phyloP scores from a whole-genome alignment of 2,888 invertebrate species.

The Cheilosia vulpina region DNA sequence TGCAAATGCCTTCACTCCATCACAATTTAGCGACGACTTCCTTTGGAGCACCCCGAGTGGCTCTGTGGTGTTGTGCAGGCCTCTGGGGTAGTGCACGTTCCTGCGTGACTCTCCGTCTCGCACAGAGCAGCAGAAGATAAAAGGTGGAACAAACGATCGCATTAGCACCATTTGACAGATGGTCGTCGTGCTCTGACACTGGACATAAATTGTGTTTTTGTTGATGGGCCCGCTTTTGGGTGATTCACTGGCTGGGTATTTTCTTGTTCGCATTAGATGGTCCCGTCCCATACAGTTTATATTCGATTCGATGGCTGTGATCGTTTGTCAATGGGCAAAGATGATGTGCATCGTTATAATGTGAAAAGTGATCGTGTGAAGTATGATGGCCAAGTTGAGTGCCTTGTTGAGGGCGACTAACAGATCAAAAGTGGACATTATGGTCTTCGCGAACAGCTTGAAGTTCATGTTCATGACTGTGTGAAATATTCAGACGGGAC shows the following conservation, averaged over 20 bases:
- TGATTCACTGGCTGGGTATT: slow-evolving; percentile 54
- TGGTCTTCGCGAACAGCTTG: slow-evolving; percentile 14
- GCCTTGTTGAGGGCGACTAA: background rate
- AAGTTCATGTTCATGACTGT: slow-evolving; percentile 36
- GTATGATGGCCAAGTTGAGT: slow-evolving; percentile 32
- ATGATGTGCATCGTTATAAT: slow-evolving; percentile 25
- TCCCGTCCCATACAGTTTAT: slow-evolving; percentile 42
- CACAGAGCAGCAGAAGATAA: slow-evolving; percentile 48
- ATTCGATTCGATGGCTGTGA: slow-evolving; percentile 50
- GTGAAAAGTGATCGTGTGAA: slow-evolving; percentile 53
- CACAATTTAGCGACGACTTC: slow-evolving; percentile 74
- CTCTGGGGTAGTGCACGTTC: slow-evolving; percentile 59
- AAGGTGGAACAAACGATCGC: slow-evolving; percentile 75
- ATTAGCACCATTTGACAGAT: slow-evolving; percentile 75
- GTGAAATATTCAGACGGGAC: background rate
- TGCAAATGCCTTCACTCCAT: slow-evolving; percentile 71
- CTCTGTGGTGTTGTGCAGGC: slow-evolving; percentile 20
- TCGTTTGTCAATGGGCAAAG: slow-evolving; percentile 61
- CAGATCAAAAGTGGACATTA: slow-evolving; percentile 13
- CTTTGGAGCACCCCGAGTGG: slow-evolving; percentile 32
- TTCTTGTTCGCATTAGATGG: slow-evolving; percentile 30
- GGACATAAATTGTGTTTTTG: slow-evolving; percentile 64
- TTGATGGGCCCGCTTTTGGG: slow-evolving; percentile 46
- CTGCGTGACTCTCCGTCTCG: slow-evolving; percentile 65
- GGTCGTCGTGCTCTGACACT: slow-evolving; percentile 71